A percentile compares a stretch with the other conserved stretches of the same genome.
Conservation (phyloP, 2,888 invertebrate species). For the Itoplectis maculator region DNA sequence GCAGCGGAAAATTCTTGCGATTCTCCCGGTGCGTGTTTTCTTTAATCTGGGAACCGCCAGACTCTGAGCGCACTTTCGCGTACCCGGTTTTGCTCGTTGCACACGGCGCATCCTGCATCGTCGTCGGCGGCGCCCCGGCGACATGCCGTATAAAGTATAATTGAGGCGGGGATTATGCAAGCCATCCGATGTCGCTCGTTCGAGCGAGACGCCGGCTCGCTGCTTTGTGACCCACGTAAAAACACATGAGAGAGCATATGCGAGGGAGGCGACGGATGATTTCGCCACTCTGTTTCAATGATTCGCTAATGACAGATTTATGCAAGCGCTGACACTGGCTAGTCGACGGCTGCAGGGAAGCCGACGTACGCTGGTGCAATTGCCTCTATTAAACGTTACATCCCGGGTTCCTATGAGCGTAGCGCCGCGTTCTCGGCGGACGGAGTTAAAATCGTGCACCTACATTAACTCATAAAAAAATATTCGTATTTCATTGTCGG, state of each 20-base stretch:
- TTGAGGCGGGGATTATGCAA: conserved; percentile 73
- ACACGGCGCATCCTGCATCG: conserved; percentile 50
- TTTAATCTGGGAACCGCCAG: not conserved
- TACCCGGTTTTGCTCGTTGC: not conserved
- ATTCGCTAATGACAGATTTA: conserved; percentile 74
- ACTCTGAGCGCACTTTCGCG: not conserved
- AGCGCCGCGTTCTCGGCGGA: conserved; percentile 48
- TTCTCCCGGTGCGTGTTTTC: too few relatives aligned
- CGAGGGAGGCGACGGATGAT: conserved; percentile 55
- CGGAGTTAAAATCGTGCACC: not conserved
- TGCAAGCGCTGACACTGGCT: conserved; percentile 58
- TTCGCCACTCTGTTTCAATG: conserved; percentile 71
- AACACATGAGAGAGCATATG: conserved; percentile 18
- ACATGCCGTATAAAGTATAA: conserved; percentile 69
- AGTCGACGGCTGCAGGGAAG: conserved; percentile 24
- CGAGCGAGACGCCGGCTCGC: not conserved
- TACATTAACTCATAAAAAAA: not conserved
- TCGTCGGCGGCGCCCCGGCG: conserved; percentile 51
- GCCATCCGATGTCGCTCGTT: conserved; percentile 56
- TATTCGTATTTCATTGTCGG: not conserved
- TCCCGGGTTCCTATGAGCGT: conserved; percentile 33
- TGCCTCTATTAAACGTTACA: conserved; percentile 54
- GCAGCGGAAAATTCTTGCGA: not conserved
- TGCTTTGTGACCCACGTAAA: not conserved
- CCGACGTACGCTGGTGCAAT: conserved; percentile 48